phyloP scores from a whole-genome alignment of 2,113 vertebrate species.

The Hydrolagus affinis region DNA sequence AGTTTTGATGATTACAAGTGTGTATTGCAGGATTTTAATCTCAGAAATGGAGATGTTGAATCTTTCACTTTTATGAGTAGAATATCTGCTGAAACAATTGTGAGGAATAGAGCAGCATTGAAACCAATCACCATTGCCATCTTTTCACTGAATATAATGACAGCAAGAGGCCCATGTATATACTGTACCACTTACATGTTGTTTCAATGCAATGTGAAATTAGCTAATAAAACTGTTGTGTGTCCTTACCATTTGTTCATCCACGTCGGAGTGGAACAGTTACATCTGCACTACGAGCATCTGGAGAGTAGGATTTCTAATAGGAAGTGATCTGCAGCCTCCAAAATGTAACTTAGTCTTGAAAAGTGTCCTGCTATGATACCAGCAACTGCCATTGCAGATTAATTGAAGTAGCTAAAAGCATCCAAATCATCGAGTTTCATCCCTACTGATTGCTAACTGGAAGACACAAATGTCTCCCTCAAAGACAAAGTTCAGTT shows the following conservation, averaged over 20 bases:
- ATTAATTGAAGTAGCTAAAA: background rate
- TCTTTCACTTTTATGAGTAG: background rate
- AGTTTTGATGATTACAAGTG: no score
- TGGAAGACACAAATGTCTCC: background rate
- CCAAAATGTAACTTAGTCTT: background rate
- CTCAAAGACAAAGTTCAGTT: background rate
- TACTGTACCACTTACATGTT: background rate
- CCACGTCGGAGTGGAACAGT: background rate
- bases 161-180: background rate
- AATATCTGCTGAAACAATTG: background rate
- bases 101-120: slow-evolving; percentile 5
- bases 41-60: background rate
- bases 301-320: background rate
- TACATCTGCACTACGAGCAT: background rate
- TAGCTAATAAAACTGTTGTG: background rate
- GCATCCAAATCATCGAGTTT: background rate
- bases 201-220: background rate
- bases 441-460: background rate
- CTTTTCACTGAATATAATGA: background rate
- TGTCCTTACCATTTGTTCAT: background rate
- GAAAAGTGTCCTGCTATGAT: background rate
- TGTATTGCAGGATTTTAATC: background rate
- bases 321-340: background rate
- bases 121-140: background rate
- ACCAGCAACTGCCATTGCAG: background rate